Evolutionary conservation across 2,113 vertebrate species (phyloP), one percentile per base, ranked within the genome.

Genomic region (Mirounga angustirostris): DNA sequence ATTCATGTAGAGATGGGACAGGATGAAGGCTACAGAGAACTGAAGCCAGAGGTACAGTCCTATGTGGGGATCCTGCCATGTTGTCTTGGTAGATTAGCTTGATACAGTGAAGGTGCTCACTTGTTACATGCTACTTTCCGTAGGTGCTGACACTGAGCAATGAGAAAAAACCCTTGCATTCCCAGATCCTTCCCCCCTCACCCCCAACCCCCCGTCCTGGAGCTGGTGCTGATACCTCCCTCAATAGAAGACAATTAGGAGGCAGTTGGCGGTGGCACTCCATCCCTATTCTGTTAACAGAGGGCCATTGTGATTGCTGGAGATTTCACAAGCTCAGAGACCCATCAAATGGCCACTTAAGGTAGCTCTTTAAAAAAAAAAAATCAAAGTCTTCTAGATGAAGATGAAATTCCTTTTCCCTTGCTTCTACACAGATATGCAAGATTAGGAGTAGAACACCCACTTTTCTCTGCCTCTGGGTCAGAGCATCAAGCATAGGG

Each of bases 241-340:
- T 76, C 74, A 95, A 4, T 26, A 26, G 50, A 61, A 97, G 80
- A 63, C 67, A 86, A 79, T 69, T 40, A 61, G n/a, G 89, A 97
- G 92, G 91, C 9, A 16, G 46, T 18, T 80, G 90, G 76, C 84
- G 78, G 59, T 40, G 28, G 3, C n/a, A 12, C 30, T 89, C 91
- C 43, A 56, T 71, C 58, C 36, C 21, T n/a, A 1, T 43, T 50
- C 18, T 61, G 0, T 40, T 40, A 63, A 84, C 56, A 58, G 82
- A 98, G 71, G 16, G 18, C 36, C 78, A 22, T 43, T 79, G 54
- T 61, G 46, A 87, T n/a, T 33, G 30, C 46, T 56, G 18, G 22
- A 81, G 33, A 40, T 33, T 94, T 84, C 36, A 18, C 63, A 46
- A 69, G 80, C 43, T 92, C 43, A 33, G 89, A 93, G 33, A 73